Evolutionary conservation across 2,113 vertebrate species (phyloP), one percentile per base, ranked within the genome.

Genomic region (Smithornis capensis): DNA sequence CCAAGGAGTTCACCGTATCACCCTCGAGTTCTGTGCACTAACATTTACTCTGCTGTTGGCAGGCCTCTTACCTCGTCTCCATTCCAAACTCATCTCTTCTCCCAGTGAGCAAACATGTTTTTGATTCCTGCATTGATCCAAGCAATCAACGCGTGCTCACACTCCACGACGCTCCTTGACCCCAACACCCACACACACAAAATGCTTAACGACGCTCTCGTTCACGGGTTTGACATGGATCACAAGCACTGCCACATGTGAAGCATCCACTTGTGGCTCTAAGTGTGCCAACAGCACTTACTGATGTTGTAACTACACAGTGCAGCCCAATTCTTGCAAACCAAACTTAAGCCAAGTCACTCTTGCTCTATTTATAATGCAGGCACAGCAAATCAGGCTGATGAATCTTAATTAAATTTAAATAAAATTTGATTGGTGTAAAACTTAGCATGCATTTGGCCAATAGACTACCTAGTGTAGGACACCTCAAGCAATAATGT

Each of bases 341-440:
- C 16, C 38, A 82, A 75, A 85, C 42, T 67, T 68, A 23, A 69
- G 40, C 28, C 27, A 74, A 83, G 40, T 55, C 76, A 13, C 16
- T 67, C 70, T 68, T 2, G 0, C 24, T 82, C 29, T 75, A 35
- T 42, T 81, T 70, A 64, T 44, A 90, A 80, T 3, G 3, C 55
- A 42, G 50, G 37, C 40, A 65, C 7, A 88, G 50, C 37, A 77
- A 92, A 92, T n/a, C 44, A 60, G n/a, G 14, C 57, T 56, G 42
- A 90, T 83, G 31, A 93, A 80, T 55, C 73, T 77, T 83, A 76
- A 92, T 68, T 76, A 57, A 88, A 88, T 86, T 86, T 74, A 86
- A 93, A 74, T 67, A 74, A 92, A 81, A 29, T 62, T n/a, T 67
- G 55, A 62, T n/a, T 53, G 50, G 63, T 86, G 59, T 50, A 65